phyloP scores from a whole-genome alignment of 1,140 invertebrate species.

The Drosophila ercepeae region DNA sequence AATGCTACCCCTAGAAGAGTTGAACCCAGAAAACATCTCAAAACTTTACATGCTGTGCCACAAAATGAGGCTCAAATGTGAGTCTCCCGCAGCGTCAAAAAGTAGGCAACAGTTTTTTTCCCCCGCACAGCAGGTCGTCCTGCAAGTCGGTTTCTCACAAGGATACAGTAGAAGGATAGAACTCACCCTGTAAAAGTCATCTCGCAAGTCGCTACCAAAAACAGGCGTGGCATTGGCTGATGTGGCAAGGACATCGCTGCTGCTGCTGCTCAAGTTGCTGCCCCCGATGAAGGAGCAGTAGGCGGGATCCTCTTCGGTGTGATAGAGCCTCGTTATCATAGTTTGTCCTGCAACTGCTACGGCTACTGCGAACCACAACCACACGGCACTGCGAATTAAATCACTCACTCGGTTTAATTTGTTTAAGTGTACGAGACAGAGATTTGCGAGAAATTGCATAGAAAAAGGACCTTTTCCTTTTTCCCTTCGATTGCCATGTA shows the following conservation, averaged over 20 bases:
- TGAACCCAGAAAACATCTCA: neutral
- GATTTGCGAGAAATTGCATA: constrained; percentile 46
- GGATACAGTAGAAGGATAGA: neutral
- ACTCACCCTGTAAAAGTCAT: constrained; percentile 78
- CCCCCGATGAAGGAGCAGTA: constrained; percentile 81
- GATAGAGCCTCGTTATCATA: constrained; percentile 80
- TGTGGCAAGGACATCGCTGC: constrained; percentile 44
- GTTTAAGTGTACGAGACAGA: constrained; percentile 50
- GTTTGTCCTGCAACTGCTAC: constrained; percentile 19
- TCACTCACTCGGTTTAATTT: constrained; percentile 63
- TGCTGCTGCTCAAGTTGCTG: constrained; percentile 59
- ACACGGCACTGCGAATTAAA: constrained; percentile 23
- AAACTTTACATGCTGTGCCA: constrained; percentile 57
- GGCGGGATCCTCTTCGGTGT: constrained; percentile 78
- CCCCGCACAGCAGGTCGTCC: constrained; percentile 36
- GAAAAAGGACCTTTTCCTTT: constrained; percentile 25
- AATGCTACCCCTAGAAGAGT: neutral
- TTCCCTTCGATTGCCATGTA: constrained; percentile 34
- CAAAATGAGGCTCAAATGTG: constrained; percentile 55
- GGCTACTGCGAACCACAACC: too few species aligned
- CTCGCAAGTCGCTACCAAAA: constrained; percentile 59
- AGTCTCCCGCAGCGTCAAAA: constrained; percentile 37
- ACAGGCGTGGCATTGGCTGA: constrained; percentile 39
- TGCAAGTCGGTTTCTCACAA: too few species aligned
- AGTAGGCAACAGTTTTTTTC: constrained; percentile 50